These are phyloP conservation scores for Epizoanthus stellaris DNA, from an alignment of 92 coral and sea anemone species.

Conservation along the genomic window DNA sequence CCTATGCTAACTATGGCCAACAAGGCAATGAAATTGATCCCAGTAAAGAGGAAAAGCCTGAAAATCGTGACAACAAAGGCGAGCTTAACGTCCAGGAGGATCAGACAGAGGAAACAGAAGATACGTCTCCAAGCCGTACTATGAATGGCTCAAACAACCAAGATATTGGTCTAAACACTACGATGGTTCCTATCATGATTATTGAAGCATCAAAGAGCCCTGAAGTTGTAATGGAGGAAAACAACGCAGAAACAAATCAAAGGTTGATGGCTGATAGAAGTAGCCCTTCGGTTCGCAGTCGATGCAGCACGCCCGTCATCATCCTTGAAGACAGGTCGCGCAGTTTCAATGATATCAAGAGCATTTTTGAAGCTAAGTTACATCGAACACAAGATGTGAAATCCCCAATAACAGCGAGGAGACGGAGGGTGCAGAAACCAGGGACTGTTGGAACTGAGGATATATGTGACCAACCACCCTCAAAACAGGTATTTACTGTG, in stretches of 20 bases:
- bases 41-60: no score
- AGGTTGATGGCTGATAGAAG: neutral
- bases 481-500: conserved; percentile 4
- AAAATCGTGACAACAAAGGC: no score
- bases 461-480: neutral
- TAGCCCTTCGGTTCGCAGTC: neutral
- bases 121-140: no score
- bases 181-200: neutral
- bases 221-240: neutral
- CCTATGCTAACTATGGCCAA: no score
- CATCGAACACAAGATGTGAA: neutral
- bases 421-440: neutral
- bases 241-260: neutral
- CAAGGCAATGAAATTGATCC: no score
- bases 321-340: conserved; percentile 4
- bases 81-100: no score
- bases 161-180: no score
- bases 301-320: conserved; percentile 6
- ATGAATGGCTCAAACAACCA: no score
- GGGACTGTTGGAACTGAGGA: neutral
- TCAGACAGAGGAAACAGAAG: no score
- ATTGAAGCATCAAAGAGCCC: neutral
- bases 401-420: neutral
- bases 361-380: conserved; percentile 13
- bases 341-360: conserved; percentile 25